These are phyloP conservation scores for Mya arenaria DNA, from an alignment of 1,140 invertebrate genomes.

Conservation along the genomic window DNA sequence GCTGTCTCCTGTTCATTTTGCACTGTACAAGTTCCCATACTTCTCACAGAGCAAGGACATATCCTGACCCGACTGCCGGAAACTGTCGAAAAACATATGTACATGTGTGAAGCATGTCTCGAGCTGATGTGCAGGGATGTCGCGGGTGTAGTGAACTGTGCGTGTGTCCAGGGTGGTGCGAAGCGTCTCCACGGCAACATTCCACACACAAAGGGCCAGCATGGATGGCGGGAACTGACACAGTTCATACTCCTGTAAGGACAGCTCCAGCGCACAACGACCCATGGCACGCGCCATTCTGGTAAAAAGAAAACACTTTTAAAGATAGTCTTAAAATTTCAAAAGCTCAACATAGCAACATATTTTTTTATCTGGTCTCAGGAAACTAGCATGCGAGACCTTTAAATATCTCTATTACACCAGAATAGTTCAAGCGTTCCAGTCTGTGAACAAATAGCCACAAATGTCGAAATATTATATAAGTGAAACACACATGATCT, in stretches of 20 bases:
- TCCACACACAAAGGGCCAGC: conserved; percentile 67
- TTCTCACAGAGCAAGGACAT: conserved; percentile 59
- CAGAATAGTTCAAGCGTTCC: no score
- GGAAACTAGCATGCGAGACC: no score
- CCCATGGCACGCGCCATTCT: conserved; percentile 63
- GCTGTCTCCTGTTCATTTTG: conserved; percentile 60
- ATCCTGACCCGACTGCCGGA: conserved; percentile 60
- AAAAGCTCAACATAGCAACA: no score
- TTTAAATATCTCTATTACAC: no score
- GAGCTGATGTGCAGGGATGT: conserved; percentile 46
- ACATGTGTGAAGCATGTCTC: conserved; percentile 59
- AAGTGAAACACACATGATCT: no score
- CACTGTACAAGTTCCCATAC: conserved; percentile 58
- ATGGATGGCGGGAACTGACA: conserved; percentile 66
- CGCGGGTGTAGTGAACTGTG: conserved; percentile 55
- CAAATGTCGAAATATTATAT: no score
- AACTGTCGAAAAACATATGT: conserved; percentile 55
- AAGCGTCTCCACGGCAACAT: conserved; percentile 55
- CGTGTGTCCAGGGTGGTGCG: conserved; percentile 57
- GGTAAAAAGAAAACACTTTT: conserved; percentile 20
- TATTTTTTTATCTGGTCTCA: no score
- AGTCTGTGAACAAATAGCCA: no score
- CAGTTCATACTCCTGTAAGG: conserved; percentile 67
- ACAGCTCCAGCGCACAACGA: conserved; percentile 63
- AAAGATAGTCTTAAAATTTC: no score